Percentiles rank a stretch among this genome's conserved stretches.
Conservation (phyloP, 1,140 invertebrate genomes). For the Chionoecetes opilio region DNA sequence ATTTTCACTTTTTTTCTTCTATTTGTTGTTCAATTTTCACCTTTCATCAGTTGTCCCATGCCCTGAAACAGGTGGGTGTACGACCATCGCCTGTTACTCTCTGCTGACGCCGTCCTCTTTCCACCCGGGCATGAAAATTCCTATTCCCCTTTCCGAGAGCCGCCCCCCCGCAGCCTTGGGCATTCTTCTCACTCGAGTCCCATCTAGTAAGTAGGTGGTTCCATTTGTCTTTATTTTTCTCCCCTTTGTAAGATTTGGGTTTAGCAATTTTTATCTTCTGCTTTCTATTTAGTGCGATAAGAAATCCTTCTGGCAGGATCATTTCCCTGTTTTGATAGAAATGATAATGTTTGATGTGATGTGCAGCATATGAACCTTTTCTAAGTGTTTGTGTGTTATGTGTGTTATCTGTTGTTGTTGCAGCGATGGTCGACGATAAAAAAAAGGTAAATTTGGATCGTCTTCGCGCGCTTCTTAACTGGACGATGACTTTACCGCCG, state of each 20-base stretch:
- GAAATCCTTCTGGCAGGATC: neutral
- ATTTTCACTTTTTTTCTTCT: no score
- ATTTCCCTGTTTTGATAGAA: no score
- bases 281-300: neutral
- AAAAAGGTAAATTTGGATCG: constrained; percentile 45
- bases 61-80: constrained; percentile 55
- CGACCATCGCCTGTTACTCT: constrained; percentile 57
- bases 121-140: constrained; percentile 60
- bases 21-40: no score
- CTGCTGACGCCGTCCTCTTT: constrained; percentile 66
- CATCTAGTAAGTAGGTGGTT: constrained; percentile 60
- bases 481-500: constrained; percentile 84
- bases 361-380: no score
- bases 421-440: neutral
- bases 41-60: constrained; percentile 51
- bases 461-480: constrained; percentile 83
- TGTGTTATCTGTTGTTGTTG: neutral
- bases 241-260: no score
- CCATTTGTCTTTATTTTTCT: no score
- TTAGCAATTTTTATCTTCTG: no score
- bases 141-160: constrained; percentile 4
- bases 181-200: constrained; percentile 70
- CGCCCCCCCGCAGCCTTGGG: constrained; percentile 64
- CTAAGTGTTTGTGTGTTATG: neutral
- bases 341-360: no score